Evolutionary conservation across 2,113 vertebrate species (phyloP).

Genomic region (Rhynchomys soricoides): DNA sequence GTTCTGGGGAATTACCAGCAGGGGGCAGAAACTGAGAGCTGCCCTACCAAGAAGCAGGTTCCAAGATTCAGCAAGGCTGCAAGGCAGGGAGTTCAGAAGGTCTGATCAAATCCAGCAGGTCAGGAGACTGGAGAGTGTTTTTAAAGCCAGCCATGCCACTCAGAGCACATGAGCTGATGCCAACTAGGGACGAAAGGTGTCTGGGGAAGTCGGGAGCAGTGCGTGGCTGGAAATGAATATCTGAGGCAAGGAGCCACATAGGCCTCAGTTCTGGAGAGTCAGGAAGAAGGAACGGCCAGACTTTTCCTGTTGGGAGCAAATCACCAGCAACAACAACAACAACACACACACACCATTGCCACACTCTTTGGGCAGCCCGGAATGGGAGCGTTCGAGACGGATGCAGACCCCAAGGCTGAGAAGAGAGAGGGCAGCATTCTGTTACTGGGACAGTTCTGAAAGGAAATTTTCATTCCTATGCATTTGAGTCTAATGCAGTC

Average conservation of each 20-base stretch:
- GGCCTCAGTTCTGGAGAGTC: not conserved
- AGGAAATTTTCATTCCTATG: not conserved
- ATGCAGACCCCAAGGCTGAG: not conserved
- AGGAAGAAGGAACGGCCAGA: not conserved
- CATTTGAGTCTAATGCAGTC: not conserved
- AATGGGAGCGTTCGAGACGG: not conserved
- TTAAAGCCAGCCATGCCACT: not conserved
- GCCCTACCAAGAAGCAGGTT: not conserved
- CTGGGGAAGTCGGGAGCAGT: not conserved
- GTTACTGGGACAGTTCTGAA: not conserved
- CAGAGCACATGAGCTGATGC: not conserved
- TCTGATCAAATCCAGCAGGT: not conserved
- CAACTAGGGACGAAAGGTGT: not conserved
- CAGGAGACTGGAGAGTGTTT: not conserved
- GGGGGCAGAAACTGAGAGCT: not conserved
- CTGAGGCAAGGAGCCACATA: not conserved
- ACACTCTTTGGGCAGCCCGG: not conserved
- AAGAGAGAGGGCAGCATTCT: not conserved
- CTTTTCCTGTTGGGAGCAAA: not conserved
- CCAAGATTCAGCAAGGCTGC: not conserved
- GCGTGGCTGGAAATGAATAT: not conserved
- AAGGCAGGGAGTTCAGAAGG: not conserved
- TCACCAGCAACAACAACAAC: not conserved
- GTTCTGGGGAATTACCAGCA: not conserved
- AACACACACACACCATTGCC: no score